Base-by-base conservation (phyloP, 2,888 invertebrate species). In the Halictus ligatus region DNA sequence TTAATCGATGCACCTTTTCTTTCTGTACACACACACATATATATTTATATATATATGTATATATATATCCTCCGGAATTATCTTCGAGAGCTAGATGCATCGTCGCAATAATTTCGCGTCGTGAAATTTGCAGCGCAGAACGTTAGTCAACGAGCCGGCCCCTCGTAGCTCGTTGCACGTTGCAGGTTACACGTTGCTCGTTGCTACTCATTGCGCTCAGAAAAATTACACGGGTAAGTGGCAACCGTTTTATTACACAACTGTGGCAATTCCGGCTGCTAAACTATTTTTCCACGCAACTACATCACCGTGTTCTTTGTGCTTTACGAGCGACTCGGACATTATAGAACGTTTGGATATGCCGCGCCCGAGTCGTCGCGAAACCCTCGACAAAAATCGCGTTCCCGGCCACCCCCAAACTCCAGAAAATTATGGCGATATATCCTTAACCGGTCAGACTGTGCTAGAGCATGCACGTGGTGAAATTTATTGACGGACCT, bases 201-300 rank as follows among this genome's bases (percentile, higher is more conserved):
- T 67, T 15, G 81, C 71, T 50, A 67, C 60, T 76, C 75, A 64
- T 81, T 78, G 83, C 80, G 69, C 50, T 67, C 79, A 74, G 79
- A 88, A 89, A 89, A 90, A 90, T 89, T 89, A 85, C 80, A 84
- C 75, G 81, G 76, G 29, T 74, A 89, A 87, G 83, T 87, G 87
- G 80, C 82, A 87, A 84, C 85, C 80, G 81, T 89, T 90, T 89
- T 89, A 90, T 84, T 90, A 89, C 78, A 80, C 77, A 75, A 81
- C 75, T 80, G 71, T 64, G 72, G 85, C 83, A 84, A 84, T 83
- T 86, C 73, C 81, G 67, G 72, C 80, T 79, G 85, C 74, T 85
- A 76, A 83, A 80, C 80, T 80, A 85, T 88, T 85, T 85, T 88
- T 80, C 76, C 60, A 48, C 82, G 75, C 69, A 77, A 79, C 82